Evolutionary conservation across 2,888 invertebrate species (phyloP).

Genomic region (Peribatodes rhomboidaria): DNA sequence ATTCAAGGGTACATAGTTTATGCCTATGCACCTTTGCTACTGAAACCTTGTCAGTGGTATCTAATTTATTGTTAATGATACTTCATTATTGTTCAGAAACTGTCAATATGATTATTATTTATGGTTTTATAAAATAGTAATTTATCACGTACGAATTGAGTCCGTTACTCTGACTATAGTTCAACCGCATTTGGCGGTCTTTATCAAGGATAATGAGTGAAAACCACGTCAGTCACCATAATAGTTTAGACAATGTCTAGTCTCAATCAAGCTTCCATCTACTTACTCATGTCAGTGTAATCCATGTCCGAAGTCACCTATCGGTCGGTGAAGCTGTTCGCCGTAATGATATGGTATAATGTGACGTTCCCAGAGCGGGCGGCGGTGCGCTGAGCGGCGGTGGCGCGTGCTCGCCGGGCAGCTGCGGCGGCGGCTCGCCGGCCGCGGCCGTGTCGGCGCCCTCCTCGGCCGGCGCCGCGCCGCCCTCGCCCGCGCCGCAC

Average conservation of each 20-base stretch:
- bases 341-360: background rate
- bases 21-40: too few species aligned
- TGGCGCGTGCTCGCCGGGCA: slow-evolving; percentile 76
- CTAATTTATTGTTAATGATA: background rate
- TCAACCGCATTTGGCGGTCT: too few species aligned
- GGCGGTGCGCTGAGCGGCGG: slow-evolving; percentile 45
- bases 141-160: too few species aligned
- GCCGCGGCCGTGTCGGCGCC: slow-evolving; percentile 75
- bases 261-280: background rate
- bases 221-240: too few species aligned
- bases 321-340: background rate
- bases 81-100: too few species aligned
- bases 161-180: too few species aligned
- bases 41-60: background rate
- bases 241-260: too few species aligned
- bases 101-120: too few species aligned
- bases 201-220: too few species aligned
- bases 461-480: slow-evolving; percentile 76
- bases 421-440: slow-evolving; percentile 82
- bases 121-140: too few species aligned
- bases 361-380: slow-evolving; percentile 21
- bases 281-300: background rate
- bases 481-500: slow-evolving; percentile 63
- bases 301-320: background rate
- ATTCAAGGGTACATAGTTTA: too few species aligned